phyloP scores from a whole-genome alignment of 2,113 vertebrate species.

The Phalacrocorax aristotelis region DNA sequence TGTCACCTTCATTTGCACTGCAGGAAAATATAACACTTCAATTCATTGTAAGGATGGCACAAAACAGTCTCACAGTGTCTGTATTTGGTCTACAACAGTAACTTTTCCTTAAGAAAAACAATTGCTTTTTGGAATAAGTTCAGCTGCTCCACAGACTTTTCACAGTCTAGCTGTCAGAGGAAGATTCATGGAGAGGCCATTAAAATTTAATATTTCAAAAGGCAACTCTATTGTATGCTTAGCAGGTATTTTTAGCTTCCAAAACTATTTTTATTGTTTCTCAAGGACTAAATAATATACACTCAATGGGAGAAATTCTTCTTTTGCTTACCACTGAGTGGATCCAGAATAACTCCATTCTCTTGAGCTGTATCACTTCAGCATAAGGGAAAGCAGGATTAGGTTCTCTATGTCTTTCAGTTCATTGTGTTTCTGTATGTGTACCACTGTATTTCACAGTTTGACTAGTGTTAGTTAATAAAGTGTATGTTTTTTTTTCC shows the following conservation, averaged over 20 bases:
- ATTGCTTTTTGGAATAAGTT: background rate
- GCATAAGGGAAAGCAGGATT: background rate
- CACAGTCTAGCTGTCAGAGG: background rate
- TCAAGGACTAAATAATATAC: background rate
- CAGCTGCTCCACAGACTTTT: background rate
- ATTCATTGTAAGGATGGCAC: background rate
- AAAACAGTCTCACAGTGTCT: background rate
- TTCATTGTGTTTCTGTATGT: background rate
- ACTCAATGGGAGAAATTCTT: background rate
- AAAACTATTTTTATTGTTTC: conserved; percentile 4
- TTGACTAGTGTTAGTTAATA: background rate
- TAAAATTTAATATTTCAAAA: conserved; percentile 22
- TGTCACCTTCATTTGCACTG: background rate
- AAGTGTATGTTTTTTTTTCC: background rate
- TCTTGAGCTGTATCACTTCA: background rate
- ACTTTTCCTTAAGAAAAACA: conserved; percentile 1
- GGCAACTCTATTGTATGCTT: background rate
- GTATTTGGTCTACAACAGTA: background rate
- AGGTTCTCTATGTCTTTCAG: background rate
- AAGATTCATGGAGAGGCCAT: background rate
- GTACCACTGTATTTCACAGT: background rate
- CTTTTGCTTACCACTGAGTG: background rate
- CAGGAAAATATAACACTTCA: background rate
- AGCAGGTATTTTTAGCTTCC: conserved; percentile 26
- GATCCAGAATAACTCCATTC: background rate